Evolutionary conservation across 2,797 vertebrate species (phyloP).

Genomic region (Morelia viridis): DNA sequence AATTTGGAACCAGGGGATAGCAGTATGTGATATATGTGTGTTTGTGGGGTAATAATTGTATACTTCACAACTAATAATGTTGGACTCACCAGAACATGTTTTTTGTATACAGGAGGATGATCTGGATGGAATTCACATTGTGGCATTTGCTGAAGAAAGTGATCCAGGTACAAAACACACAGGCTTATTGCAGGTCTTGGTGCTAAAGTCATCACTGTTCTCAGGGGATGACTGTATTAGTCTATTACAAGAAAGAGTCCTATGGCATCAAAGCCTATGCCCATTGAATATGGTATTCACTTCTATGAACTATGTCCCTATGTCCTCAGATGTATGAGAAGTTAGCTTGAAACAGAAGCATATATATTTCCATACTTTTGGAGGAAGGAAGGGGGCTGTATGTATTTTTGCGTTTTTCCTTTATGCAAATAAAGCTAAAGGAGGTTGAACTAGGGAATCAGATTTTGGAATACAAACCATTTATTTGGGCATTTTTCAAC

Average conservation of each 20-base stretch:
- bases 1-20: neutral
- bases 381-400: neutral
- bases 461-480: neutral
- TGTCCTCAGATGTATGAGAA: neutral
- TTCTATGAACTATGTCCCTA: neutral
- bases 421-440: neutral
- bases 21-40: neutral
- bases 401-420: neutral
- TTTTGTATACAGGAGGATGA: constrained; percentile 87
- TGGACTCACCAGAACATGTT: neutral
- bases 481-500: neutral
- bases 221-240: neutral
- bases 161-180: constrained; percentile 84
- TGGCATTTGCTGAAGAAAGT: constrained; percentile 95
- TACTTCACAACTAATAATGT: neutral
- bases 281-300: neutral
- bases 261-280: neutral
- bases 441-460: neutral
- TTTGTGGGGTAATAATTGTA: neutral
- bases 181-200: neutral
- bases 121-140: constrained; percentile 94
- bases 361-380: neutral
- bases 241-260: neutral
- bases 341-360: neutral
- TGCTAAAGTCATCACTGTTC: neutral